Percentiles rank a stretch among this genome's conserved stretches.
phyloP scores from a whole-genome alignment of 2,888 invertebrate species.

The Tiliacea aurago region DNA sequence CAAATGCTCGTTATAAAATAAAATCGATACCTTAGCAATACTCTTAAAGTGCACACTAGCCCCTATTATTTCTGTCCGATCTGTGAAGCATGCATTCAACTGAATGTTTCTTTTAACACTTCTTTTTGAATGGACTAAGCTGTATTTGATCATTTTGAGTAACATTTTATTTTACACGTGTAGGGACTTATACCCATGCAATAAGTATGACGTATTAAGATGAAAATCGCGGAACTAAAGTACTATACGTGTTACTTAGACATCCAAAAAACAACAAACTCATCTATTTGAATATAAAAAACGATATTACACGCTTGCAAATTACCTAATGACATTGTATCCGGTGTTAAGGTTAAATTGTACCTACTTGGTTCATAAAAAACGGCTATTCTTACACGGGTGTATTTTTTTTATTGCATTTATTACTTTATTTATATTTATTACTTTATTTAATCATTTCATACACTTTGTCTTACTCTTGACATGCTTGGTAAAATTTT shows the following conservation, averaged over 20 bases:
- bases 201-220: not conserved
- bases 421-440: no score
- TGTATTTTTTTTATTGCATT: conserved; percentile 39
- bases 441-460: no score
- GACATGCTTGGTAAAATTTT: conserved; percentile 8
- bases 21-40: not conserved
- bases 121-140: not conserved
- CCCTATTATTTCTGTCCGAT: not conserved
- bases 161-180: not conserved
- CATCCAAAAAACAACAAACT: conserved; percentile 42
- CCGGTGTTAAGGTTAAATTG: conserved; percentile 47
- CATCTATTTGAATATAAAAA: conserved; percentile 43
- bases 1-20: not conserved
- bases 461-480: conserved; percentile 33
- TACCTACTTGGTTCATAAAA: conserved; percentile 33
- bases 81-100: not conserved
- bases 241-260: conserved; percentile 17
- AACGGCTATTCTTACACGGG: conserved; percentile 59
- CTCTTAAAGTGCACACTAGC: not conserved
- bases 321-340: conserved; percentile 62
- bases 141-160: not conserved
- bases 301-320: conserved; percentile 44
- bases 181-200: not conserved
- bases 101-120: not conserved
- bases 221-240: not conserved